Evolutionary conservation across 2,113 vertebrate genomes (phyloP).

Genomic region (Gobio gobio): DNA sequence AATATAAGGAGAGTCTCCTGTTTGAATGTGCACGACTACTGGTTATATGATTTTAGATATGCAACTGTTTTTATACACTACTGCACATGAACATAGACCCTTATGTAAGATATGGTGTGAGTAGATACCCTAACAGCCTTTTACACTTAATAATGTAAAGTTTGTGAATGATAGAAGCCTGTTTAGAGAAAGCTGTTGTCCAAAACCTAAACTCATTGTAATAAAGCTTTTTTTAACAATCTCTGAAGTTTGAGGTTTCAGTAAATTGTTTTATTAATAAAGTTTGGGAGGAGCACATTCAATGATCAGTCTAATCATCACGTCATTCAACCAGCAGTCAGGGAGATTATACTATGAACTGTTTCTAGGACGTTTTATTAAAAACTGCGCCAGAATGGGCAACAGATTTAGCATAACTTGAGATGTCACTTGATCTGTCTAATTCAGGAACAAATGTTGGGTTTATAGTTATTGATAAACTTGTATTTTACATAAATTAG

Average conservation of each 20-base stretch:
- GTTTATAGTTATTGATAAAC: neutral
- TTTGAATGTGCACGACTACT: conserved; percentile 22
- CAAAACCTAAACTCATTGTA: conserved; percentile 56
- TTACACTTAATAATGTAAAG: neutral
- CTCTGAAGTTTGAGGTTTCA: neutral
- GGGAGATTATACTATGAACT: too few relatives aligned
- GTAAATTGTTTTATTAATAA: too few relatives aligned
- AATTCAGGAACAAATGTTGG: neutral
- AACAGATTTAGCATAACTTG: neutral
- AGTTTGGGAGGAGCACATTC: too few relatives aligned
- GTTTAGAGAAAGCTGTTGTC: conserved; percentile 49
- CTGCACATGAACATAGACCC: conserved; percentile 18
- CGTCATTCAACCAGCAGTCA: too few relatives aligned
- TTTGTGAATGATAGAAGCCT: conserved; percentile 42
- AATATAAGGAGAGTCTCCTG: conserved; percentile 12
- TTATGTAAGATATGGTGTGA: conserved; percentile 23
- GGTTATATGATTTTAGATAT: conserved; percentile 6
- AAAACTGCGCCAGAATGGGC: neutral
- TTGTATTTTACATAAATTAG: neutral
- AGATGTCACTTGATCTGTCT: neutral
- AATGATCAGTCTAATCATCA: too few relatives aligned
- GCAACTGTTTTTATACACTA: conserved; percentile 47
- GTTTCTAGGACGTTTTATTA: too few relatives aligned
- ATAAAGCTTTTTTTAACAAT: conserved; percentile 42
- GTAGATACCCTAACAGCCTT: neutral